Evolutionary conservation across 2,797 vertebrate species (phyloP).

Genomic region (Labroides dimidiatus): DNA sequence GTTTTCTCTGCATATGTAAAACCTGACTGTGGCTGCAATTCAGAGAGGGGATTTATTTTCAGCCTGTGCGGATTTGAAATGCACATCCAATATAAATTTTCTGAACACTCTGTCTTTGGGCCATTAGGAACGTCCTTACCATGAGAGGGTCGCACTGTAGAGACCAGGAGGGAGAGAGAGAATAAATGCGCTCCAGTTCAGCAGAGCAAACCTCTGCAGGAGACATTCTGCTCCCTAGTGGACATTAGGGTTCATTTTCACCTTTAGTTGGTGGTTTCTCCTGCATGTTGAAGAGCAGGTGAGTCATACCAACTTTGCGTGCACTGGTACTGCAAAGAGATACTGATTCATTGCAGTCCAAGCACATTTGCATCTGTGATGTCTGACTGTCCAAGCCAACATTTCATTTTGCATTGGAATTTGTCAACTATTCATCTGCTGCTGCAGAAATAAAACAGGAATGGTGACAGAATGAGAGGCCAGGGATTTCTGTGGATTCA

Average conservation of each 20-base stretch:
- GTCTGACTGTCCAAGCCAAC: slow-evolving; percentile 44
- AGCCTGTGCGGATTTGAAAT: slow-evolving; percentile 60
- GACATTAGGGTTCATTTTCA: slow-evolving; percentile 41
- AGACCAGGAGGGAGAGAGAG: slow-evolving; percentile 11
- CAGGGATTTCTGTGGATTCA: slow-evolving; percentile 42
- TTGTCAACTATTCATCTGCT: slow-evolving; percentile 43
- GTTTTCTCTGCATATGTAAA: slow-evolving; percentile 43
- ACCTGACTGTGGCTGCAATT: slow-evolving; percentile 46
- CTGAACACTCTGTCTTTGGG: slow-evolving; percentile 60
- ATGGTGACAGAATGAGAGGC: slow-evolving; percentile 45
- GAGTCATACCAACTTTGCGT: slow-evolving; percentile 32
- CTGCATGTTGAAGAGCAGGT: slow-evolving; percentile 13
- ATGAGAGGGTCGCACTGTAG: slow-evolving; percentile 28
- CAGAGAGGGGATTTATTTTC: slow-evolving; percentile 23
- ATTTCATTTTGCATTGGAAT: slow-evolving; percentile 52
- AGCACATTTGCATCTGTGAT: slow-evolving; percentile 47
- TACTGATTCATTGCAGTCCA: slow-evolving; percentile 44
- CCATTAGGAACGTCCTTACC: slow-evolving; percentile 55
- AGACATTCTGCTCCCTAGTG: slow-evolving; percentile 78
- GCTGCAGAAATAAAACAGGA: slow-evolving; percentile 61
- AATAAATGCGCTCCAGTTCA: slow-evolving; percentile 46
- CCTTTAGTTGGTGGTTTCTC: not conserved
- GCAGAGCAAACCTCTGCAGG: slow-evolving; percentile 51
- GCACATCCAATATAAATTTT: slow-evolving; percentile 56
- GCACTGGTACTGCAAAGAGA: slow-evolving; percentile 2